phyloP scores from a whole-genome alignment of 2,888 invertebrate species.

The Sarcophaga caerulescens region DNA sequence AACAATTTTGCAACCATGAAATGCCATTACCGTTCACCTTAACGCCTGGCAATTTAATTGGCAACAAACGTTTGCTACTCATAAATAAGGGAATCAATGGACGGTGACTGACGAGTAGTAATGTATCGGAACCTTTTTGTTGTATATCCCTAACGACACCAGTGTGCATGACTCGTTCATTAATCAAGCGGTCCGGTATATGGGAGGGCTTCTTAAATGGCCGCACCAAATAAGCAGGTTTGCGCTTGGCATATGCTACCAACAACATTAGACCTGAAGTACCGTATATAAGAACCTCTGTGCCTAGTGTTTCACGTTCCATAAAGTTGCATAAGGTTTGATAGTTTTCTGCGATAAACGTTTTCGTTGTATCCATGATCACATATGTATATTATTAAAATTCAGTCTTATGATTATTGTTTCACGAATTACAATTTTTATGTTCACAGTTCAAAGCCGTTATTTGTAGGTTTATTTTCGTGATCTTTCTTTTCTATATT shows the following conservation, averaged over 20 bases:
- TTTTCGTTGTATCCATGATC: conserved; percentile 71
- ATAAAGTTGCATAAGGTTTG: conserved; percentile 76
- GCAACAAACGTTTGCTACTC: conserved; percentile 73
- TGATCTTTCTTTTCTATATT: conserved; percentile 7
- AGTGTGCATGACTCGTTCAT: conserved; percentile 77
- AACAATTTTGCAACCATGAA: conserved; percentile 82
- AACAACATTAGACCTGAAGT: conserved; percentile 75
- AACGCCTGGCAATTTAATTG: conserved; percentile 78
- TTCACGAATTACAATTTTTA: not conserved
- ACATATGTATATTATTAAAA: not conserved
- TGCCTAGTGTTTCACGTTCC: conserved; percentile 76
- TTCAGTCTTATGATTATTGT: not conserved
- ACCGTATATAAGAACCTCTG: conserved; percentile 75
- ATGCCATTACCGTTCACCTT: conserved; percentile 79
- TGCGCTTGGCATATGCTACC: conserved; percentile 75
- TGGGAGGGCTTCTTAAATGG: conserved; percentile 78
- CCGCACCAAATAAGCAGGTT: conserved; percentile 76
- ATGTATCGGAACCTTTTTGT: conserved; percentile 75
- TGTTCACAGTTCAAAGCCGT: not conserved
- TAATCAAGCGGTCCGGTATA: conserved; percentile 76
- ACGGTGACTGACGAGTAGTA: conserved; percentile 76
- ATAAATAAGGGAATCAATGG: conserved; percentile 76
- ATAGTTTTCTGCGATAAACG: conserved; percentile 72
- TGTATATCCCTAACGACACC: conserved; percentile 75
- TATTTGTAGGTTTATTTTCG: conserved; percentile 1